These are phyloP conservation scores for Sycophila texana DNA, from an alignment of 2,888 invertebrate species.

Conservation along the genomic window DNA sequence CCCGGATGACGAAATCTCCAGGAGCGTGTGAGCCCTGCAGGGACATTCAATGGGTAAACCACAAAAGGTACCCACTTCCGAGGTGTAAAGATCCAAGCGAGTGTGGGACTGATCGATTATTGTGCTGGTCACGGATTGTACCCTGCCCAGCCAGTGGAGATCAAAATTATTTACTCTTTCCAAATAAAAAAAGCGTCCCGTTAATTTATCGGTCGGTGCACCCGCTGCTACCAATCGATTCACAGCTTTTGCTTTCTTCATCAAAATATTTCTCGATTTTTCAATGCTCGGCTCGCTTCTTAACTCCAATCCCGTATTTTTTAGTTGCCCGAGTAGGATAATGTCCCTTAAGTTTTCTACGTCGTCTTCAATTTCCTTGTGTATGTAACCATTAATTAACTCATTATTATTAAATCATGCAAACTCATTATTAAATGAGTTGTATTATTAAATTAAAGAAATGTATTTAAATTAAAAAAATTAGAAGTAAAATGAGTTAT, in stretches of 20 bases:
- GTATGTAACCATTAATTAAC: too few species aligned
- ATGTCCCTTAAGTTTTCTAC: constrained; percentile 53
- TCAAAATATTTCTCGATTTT: too few species aligned
- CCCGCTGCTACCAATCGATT: too few species aligned
- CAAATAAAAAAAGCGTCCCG: constrained; percentile 61
- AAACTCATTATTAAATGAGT: too few species aligned
- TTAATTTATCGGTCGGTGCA: too few species aligned
- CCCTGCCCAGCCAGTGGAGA: constrained; percentile 56
- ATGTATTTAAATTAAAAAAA: not conserved
- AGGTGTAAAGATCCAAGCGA: constrained; percentile 62
- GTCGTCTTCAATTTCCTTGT: constrained; percentile 37
- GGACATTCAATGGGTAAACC: constrained; percentile 61
- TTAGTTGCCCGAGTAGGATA: constrained; percentile 58
- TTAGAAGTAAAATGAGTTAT: constrained; percentile 42
- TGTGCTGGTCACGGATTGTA: constrained; percentile 57
- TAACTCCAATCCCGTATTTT: constrained; percentile 44
- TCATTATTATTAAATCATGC: too few species aligned
- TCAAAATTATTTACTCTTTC: constrained; percentile 61
- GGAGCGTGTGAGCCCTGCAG: constrained; percentile 62
- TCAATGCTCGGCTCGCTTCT: too few species aligned
- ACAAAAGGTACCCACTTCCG: constrained; percentile 61
- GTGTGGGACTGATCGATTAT: constrained; percentile 50
- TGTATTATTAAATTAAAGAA: not conserved
- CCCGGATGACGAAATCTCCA: constrained; percentile 57
- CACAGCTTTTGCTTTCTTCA: too few species aligned